A percentile compares a stretch with the other conserved stretches of the same genome.
Evolutionary conservation across 2,888 invertebrate species (phyloP).

Genomic region (Gastracanthus pulcherrimus): DNA sequence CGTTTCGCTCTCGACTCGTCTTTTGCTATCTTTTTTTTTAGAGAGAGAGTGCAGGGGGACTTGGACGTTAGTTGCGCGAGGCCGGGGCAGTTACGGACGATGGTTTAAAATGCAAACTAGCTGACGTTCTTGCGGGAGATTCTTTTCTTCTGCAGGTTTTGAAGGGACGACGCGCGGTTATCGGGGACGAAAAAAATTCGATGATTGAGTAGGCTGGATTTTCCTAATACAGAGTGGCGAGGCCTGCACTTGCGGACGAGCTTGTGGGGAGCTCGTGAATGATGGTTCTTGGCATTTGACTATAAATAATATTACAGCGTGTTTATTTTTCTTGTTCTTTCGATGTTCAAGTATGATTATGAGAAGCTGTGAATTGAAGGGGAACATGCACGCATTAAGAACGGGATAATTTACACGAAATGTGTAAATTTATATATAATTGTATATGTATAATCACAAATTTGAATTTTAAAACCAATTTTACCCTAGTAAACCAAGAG

Average conservation of each 20-base stretch:
- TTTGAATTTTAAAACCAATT: too few relatives aligned
- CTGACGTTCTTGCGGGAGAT: slow-evolving; percentile 20
- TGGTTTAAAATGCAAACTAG: slow-evolving; percentile 51
- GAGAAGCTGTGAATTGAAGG: too few relatives aligned
- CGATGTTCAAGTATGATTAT: too few relatives aligned
- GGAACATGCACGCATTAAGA: too few relatives aligned
- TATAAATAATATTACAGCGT: neutral
- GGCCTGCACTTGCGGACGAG: too few relatives aligned
- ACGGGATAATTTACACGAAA: too few relatives aligned
- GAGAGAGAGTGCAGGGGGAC: too few relatives aligned
- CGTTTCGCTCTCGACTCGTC: neutral
- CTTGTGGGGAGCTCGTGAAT: slow-evolving; percentile 11
- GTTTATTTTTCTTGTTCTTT: too few relatives aligned
- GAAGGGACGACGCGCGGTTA: neutral
- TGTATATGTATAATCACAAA: too few relatives aligned
- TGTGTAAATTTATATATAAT: too few relatives aligned
- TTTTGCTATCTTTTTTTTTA: slow-evolving; percentile 19
- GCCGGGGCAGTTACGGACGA: neutral
- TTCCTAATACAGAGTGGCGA: slow-evolving; percentile 37
- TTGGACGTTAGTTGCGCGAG: too few relatives aligned
- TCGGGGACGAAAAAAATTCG: slow-evolving; percentile 34
- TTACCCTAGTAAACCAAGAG: too few relatives aligned
- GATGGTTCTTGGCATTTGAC: neutral
- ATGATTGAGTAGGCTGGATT: slow-evolving; percentile 45
- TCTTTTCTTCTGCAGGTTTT: slow-evolving; percentile 16